These are phyloP conservation scores for Tarsius wallacei DNA, from an alignment of 2,797 vertebrate species.

Conservation along the genomic window DNA sequence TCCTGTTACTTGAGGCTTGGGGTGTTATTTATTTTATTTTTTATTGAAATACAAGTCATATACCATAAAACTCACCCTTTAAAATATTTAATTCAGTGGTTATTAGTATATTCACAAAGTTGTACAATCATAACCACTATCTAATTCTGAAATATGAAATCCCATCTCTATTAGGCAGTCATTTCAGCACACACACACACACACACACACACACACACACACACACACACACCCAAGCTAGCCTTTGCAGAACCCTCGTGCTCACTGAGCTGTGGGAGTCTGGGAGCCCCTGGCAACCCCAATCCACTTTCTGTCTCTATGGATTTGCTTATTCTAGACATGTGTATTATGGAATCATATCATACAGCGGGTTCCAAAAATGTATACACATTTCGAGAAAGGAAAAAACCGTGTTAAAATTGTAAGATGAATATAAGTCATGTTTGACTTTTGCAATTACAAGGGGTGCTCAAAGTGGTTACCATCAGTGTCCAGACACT, in stretches of 20 bases:
- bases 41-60: not conserved
- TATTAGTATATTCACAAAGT: slow-evolving; percentile 23
- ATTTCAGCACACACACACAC: not conserved
- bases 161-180: not conserved
- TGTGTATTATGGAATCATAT: not conserved
- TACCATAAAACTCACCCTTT: not conserved
- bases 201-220: not conserved
- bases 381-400: too few relatives aligned
- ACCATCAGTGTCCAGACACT: too few relatives aligned
- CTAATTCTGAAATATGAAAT: not conserved
- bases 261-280: too few relatives aligned
- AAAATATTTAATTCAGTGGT: not conserved
- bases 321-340: not conserved
- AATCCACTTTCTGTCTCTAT: slow-evolving; percentile 12
- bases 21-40: not conserved
- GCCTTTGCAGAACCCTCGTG: too few relatives aligned
- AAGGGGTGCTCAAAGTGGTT: too few relatives aligned
- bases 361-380: too few relatives aligned
- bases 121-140: not conserved
- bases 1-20: slow-evolving; percentile 17
- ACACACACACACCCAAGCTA: too few relatives aligned
- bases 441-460: too few relatives aligned
- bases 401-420: too few relatives aligned
- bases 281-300: not conserved
- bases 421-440: too few relatives aligned